These are phyloP conservation scores for Dynastes grantii DNA, from an alignment of 2,888 invertebrate species.

Conservation along the genomic window DNA sequence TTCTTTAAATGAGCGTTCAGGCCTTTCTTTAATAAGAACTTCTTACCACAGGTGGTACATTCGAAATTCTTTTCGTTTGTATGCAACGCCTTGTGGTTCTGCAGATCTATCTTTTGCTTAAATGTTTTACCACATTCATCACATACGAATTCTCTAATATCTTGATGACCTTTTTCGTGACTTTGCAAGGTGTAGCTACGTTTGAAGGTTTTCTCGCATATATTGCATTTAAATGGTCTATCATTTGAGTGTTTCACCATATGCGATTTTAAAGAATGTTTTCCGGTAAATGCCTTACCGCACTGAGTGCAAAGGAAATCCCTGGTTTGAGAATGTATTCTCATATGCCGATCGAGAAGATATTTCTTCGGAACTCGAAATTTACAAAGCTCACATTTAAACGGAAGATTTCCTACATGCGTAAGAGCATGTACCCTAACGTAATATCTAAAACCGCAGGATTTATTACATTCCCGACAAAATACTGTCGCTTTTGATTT, in stretches of 20 bases:
- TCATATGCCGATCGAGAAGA: not conserved
- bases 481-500: not conserved
- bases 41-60: conserved; percentile 33
- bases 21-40: conserved; percentile 1
- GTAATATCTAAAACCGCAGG: not conserved
- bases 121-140: not conserved
- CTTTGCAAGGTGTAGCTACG: not conserved
- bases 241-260: not conserved
- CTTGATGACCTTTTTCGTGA: not conserved
- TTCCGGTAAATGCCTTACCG: not conserved
- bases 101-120: not conserved
- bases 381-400: conserved; percentile 9
- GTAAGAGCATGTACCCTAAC: not conserved
- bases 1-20: not conserved
- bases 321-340: not conserved
- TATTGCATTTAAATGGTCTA: not conserved
- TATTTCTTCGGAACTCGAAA: not conserved
- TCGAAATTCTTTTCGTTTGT: conserved; percentile 10
- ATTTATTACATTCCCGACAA: not conserved
- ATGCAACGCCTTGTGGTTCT: not conserved
- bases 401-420: not conserved
- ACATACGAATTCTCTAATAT: not conserved
- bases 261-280: not conserved
- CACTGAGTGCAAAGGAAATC: not conserved
- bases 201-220: not conserved